phyloP scores from a whole-genome alignment of 2,888 invertebrate species.

The Steinernema hermaphroditum region DNA sequence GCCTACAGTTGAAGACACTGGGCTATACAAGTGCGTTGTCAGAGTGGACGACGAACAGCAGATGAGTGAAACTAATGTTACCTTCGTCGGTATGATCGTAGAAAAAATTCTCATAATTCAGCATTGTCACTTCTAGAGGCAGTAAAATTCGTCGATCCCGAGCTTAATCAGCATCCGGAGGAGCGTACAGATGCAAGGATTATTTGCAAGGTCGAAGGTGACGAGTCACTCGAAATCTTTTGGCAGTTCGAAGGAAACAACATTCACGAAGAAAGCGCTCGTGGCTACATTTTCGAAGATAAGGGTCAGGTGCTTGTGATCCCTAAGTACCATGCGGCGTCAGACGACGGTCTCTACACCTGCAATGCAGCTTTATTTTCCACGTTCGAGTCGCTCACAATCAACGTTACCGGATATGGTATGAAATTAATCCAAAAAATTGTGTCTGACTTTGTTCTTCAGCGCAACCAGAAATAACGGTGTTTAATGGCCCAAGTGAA shows the following conservation, averaged over 20 bases:
- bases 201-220: constrained; percentile 44
- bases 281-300: constrained; percentile 56
- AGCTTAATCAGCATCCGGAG: constrained; percentile 53
- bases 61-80: not conserved
- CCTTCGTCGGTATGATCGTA: not conserved
- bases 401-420: constrained; percentile 46
- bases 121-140: constrained; percentile 45
- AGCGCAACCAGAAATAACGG: constrained; percentile 54
- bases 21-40: constrained; percentile 31
- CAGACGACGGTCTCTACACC: constrained; percentile 55
- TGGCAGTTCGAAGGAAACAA: constrained; percentile 23
- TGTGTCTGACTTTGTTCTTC: not conserved
- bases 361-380: constrained; percentile 57
- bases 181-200: constrained; percentile 54
- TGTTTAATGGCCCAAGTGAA: constrained; percentile 50
- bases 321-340: constrained; percentile 49
- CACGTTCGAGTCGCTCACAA: constrained; percentile 49
- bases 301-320: constrained; percentile 51
- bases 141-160: constrained; percentile 49
- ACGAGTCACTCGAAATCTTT: constrained; percentile 19
- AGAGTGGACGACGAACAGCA: constrained; percentile 4
- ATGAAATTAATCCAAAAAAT: constrained; percentile 32
- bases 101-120: not conserved
- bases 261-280: constrained; percentile 39
- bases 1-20: constrained; percentile 28